Evolutionary conservation across 2,888 invertebrate genomes (phyloP), one percentile per base, ranked within the genome.

Genomic region (Scaptomyza reducta): DNA sequence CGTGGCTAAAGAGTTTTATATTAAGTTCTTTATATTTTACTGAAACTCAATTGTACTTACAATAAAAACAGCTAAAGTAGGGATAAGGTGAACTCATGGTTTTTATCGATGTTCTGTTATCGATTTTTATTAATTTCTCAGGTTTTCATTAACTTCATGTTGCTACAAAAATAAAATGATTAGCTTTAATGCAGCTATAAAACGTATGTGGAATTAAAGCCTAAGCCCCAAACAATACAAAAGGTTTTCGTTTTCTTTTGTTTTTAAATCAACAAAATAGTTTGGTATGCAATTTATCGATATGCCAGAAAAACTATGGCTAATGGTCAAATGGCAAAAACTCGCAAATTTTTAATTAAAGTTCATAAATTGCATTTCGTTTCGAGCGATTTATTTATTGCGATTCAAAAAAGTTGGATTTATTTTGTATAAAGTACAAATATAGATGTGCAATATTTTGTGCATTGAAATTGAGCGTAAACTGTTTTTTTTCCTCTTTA

Each of bases 381-480:
- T 22, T 18, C 14, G 46, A 5, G 42, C 35, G 22, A 65, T 64
- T 65, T 64, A 44, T 64, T 64, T 64, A 22, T 46, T 14, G 9
- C 18, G 18, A 18, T 29, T 63, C 41, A 50, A 63, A 51, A 44
- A 63, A 45, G 40, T 45, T 56, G 38, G 14, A 38, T 38, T 38
- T 35, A 2, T 4, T 33, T 33, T 13, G 11, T 22, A 22, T 22
- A 22, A 22, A 22, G 22, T 22, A 22, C 22, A 22, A 22, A 22
- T 42, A 42, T 49, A 40, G 50, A 35, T 68, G 60, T 53, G 50
- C 54, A 53, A 59, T 65, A 65, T 72, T 54, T 74, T 65, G 31
- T 63, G 63, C 51, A 73, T 69, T 65, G 77, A 69, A 77, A 80
- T 77, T 77, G 77, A 77, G 78, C 74, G 81, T 57, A 66, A 74